Percentiles rank a stretch among this genome's conserved stretches.
phyloP scores from a whole-genome alignment of 2,888 invertebrate species.

The Erebia ligea region DNA sequence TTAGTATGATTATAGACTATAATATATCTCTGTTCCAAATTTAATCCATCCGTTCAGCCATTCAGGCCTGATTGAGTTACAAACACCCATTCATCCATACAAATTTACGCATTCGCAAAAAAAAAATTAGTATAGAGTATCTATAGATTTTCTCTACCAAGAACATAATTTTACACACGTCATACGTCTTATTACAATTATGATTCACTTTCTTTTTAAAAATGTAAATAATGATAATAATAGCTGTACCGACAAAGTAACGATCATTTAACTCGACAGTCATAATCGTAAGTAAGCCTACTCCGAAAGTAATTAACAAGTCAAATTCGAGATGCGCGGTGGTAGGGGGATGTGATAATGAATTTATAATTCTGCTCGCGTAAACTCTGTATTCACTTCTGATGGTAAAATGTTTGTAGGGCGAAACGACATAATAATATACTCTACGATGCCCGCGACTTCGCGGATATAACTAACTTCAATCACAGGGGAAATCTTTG shows the following conservation, averaged over 20 bases:
- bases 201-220: neutral
- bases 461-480: too few relatives aligned
- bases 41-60: too few relatives aligned
- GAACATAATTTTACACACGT: neutral
- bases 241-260: neutral
- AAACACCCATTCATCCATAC: too few relatives aligned
- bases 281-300: slow-evolving; percentile 1
- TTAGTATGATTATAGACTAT: too few relatives aligned
- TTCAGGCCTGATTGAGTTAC: too few relatives aligned
- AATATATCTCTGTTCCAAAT: too few relatives aligned
- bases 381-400: neutral
- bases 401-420: neutral
- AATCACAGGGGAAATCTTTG: too few relatives aligned
- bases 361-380: slow-evolving; percentile 20
- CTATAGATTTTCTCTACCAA: neutral
- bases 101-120: too few relatives aligned
- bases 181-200: neutral
- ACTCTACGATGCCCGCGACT: too few relatives aligned
- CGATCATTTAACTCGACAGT: neutral
- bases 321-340: slow-evolving; percentile 17
- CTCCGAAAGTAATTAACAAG: slow-evolving; percentile 24
- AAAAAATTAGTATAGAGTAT: too few relatives aligned
- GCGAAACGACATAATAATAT: neutral
- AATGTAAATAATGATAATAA: neutral
- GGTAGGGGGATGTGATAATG: slow-evolving; percentile 2